phyloP scores from a whole-genome alignment of 2,113 vertebrate species.

The Myanophis thanlyinensis region DNA sequence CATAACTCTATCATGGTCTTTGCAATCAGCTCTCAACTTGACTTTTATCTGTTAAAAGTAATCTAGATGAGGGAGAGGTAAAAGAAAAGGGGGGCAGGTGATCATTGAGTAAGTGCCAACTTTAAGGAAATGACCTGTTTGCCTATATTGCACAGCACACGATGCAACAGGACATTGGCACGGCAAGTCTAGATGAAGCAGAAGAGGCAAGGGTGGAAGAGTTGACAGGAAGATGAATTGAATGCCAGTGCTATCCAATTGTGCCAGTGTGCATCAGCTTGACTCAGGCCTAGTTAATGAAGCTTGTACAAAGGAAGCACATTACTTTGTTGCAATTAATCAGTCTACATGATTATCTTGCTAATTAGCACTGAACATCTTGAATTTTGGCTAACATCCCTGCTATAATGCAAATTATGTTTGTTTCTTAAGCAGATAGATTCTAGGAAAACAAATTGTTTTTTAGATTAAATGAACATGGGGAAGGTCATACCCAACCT shows the following conservation, averaged over 20 bases:
- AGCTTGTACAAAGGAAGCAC: not conserved
- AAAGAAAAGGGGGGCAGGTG: not conserved
- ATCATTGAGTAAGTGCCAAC: too few relatives aligned
- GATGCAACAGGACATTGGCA: not conserved
- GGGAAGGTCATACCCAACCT: not conserved
- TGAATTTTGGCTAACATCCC: not conserved
- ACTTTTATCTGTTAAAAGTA: not conserved
- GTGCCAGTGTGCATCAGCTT: not conserved
- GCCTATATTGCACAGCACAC: not conserved
- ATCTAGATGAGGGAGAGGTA: not conserved
- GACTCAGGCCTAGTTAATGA: not conserved
- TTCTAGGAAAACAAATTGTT: not conserved
- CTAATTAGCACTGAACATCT: slow-evolving; percentile 19
- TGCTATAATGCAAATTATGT: slow-evolving; percentile 20
- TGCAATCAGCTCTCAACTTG: not conserved
- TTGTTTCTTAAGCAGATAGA: not conserved
- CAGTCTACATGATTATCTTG: slow-evolving; percentile 13
- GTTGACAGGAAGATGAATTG: not conserved
- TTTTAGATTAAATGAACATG: not conserved
- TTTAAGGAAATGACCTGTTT: not conserved
- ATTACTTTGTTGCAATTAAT: slow-evolving; percentile 11
- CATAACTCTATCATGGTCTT: not conserved
- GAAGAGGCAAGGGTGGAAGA: not conserved
- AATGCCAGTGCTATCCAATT: not conserved
- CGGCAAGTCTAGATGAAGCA: not conserved